Conservation (phyloP, 2,888 invertebrate species). For the Thymelicus acteon region DNA sequence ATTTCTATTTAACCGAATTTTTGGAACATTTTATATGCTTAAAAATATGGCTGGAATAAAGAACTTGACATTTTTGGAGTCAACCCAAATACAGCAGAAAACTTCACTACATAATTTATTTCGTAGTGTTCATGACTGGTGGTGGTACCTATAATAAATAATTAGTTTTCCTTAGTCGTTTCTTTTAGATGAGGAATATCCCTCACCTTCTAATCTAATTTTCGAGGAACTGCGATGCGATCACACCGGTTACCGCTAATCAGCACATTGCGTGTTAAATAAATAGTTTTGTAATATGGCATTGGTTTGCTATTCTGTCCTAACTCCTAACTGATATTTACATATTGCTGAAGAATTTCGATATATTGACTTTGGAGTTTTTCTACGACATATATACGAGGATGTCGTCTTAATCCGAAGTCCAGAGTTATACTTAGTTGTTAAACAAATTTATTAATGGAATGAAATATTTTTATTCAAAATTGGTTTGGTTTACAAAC, state of each 20-base stretch:
- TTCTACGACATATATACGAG: neutral
- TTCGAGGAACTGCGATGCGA: constrained; percentile 44
- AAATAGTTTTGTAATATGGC: constrained; percentile 46
- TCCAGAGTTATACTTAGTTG: too few species aligned
- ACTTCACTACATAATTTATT: too few species aligned
- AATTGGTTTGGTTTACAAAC: too few species aligned
- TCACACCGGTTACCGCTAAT: constrained; percentile 39
- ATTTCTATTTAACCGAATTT: too few species aligned
- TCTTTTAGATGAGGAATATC: constrained; percentile 29
- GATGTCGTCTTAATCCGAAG: neutral
- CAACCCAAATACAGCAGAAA: too few species aligned
- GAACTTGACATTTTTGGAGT: too few species aligned
- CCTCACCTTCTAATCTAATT: constrained; percentile 49
- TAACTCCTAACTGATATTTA: constrained; percentile 40
- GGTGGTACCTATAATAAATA: too few species aligned
- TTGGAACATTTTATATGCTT: too few species aligned
- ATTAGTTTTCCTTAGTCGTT: neutral
- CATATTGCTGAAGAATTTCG: constrained; percentile 32
- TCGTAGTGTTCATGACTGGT: too few species aligned
- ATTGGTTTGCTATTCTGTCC: constrained; percentile 42
- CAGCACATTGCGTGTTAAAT: constrained; percentile 40
- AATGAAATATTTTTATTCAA: too few species aligned
- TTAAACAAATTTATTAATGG: too few species aligned
- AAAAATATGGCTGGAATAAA: too few species aligned
- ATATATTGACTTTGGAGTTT: constrained; percentile 9